Base-by-base conservation (phyloP, 2,797 vertebrate species). In the Mus spretus region DNA sequence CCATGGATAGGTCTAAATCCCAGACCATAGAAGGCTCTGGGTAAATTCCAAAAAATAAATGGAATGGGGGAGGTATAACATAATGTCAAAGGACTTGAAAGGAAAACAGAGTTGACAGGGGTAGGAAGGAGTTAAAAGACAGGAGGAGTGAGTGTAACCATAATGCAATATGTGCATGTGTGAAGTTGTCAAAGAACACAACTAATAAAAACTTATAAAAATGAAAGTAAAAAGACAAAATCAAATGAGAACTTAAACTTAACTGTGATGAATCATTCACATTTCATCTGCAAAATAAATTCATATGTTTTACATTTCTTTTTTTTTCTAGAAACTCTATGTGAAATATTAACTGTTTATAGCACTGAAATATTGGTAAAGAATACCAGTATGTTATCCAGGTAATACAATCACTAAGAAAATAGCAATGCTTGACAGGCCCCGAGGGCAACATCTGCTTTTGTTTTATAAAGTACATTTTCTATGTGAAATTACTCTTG, bases 401-500 rank as follows among this genome's bases (percentile, higher is more conserved):
- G 37, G 2, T 57, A 92, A 94, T 78, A 61, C 94, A 95, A 83
- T 61, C 70, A 93, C 89, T 55, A 96, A 96, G 40, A 28, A 90
- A 91, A 93, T 11, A 90, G 15, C 20, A 96, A 28, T 93, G 53
- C 26, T 47, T 92, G 77, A 89, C 31, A 95, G 26, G 28, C 31
- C 87, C 40, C 72, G 10, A 4, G 14, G 82, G 86, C 55, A 96
- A 84, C 72, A 90, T 84, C 83, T 95, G 83, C 34, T 94, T 97
- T 95, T 97, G 55, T 96, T 96, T 97, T 91, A 93, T 61, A 91
- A 93, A 94, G 34, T 53, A 81, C 40, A 90, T 91, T 90, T 95
- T 87, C 83, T 85, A 93, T 80, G 61, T 95, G 37, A 96, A 96
- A 94, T 90, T 86, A 91, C 72, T 95, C 44, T 94, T 26, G 40